These are phyloP conservation scores for Poeciliopsis paucimaculata DNA, from an alignment of 2,797 vertebrate species.

Conservation along the genomic window DNA sequence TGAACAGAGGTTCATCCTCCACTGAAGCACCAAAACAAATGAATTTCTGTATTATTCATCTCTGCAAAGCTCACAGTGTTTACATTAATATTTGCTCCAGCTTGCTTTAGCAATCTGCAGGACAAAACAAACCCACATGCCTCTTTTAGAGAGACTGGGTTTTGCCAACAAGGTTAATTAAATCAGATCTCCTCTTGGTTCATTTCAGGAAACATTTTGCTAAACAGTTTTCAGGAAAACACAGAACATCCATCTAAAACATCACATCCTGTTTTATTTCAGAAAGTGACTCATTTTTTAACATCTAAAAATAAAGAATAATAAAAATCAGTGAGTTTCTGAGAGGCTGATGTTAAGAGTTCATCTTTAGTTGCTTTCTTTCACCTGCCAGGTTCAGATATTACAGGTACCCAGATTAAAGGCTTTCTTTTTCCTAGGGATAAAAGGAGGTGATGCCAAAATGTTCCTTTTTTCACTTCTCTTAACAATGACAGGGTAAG, in stretches of 20 bases:
- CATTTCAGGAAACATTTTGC: background rate
- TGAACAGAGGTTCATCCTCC: background rate
- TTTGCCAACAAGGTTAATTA: background rate
- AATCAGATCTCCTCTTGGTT: background rate
- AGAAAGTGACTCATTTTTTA: background rate
- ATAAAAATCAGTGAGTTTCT: background rate
- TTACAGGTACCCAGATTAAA: background rate
- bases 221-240: background rate
- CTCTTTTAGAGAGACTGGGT: background rate
- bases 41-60: background rate
- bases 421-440: background rate
- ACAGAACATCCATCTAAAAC: background rate
- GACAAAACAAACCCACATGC: background rate
- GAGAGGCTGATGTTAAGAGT: background rate
- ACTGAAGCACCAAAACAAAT: background rate
- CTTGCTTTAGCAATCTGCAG: background rate
- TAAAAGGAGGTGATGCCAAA: background rate
- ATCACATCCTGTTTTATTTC: constrained; percentile 18
- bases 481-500: background rate
- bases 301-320: background rate
- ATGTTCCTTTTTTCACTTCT: background rate
- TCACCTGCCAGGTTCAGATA: background rate
- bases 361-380: background rate
- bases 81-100: background rate
- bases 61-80: background rate